Evolutionary conservation across 1,140 invertebrate genomes (phyloP).

Genomic region (Coptotermes formosanus): DNA sequence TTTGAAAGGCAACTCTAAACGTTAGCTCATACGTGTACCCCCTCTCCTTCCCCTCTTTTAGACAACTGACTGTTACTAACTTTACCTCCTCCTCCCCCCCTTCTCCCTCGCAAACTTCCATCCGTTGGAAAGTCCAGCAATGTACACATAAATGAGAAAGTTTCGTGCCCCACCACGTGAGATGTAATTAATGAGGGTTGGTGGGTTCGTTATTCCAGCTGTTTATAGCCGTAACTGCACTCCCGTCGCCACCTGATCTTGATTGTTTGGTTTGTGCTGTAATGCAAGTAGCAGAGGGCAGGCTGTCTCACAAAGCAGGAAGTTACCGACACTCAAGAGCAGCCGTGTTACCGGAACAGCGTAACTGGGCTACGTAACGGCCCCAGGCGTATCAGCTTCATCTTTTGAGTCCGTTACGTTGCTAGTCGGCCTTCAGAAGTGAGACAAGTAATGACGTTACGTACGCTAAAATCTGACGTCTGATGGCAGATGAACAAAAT

Average conservation of each 20-base stretch:
- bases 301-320: no score
- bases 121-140: neutral
- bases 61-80: neutral
- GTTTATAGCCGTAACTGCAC: neutral
- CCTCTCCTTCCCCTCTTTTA: neutral
- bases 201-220: neutral
- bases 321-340: no score
- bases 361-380: no score
- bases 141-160: neutral
- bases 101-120: neutral
- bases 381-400: no score
- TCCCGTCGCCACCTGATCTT: neutral
- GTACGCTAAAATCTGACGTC: no score
- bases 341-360: no score
- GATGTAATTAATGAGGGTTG: neutral
- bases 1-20: neutral
- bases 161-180: neutral
- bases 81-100: neutral
- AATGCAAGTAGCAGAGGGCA: no score
- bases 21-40: neutral
- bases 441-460: no score
- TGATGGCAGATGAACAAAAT: no score
- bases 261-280: no score
- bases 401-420: no score
- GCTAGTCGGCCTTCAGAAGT: no score